Conservation (phyloP, 1,140 invertebrate genomes). For the Aphelinus atriplicis region DNA sequence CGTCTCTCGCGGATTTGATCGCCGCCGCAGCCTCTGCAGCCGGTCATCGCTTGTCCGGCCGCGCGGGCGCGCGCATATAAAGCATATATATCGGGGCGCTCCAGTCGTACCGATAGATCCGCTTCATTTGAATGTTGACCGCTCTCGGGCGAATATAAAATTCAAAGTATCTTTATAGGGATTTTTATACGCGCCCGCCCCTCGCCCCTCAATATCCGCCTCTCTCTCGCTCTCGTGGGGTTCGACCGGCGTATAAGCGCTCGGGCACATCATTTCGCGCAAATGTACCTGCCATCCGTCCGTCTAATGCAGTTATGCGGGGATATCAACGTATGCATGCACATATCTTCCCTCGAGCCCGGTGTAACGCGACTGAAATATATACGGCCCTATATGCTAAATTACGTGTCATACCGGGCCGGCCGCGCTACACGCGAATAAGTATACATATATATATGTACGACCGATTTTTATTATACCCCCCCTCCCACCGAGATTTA, state of each 20-base stretch:
- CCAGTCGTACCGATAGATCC: conserved; percentile 51
- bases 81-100: conserved; percentile 41
- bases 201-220: conserved; percentile 31
- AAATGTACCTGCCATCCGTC: conserved; percentile 45
- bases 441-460: conserved; percentile 14
- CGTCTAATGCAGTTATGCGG: conserved; percentile 59
- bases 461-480: conserved; percentile 34
- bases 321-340: conserved; percentile 59
- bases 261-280: conserved; percentile 35
- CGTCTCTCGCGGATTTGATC: conserved; percentile 29
- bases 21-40: too few relatives aligned
- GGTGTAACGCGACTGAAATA: conserved; percentile 23
- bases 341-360: conserved; percentile 42
- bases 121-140: conserved; percentile 61
- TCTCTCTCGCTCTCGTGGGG: conserved; percentile 31
- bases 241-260: neutral
- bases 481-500: conserved; percentile 17
- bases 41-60: neutral
- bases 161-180: conserved; percentile 58
- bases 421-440: neutral
- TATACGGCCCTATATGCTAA: conserved; percentile 43
- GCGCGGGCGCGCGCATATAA: conserved; percentile 20
- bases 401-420: conserved; percentile 29
- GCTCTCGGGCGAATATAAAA: conserved; percentile 52
- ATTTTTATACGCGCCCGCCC: conserved; percentile 56